Evolutionary conservation across 2,113 vertebrate genomes (phyloP), one percentile per base, ranked within the genome.

Genomic region (Verasper variegatus): DNA sequence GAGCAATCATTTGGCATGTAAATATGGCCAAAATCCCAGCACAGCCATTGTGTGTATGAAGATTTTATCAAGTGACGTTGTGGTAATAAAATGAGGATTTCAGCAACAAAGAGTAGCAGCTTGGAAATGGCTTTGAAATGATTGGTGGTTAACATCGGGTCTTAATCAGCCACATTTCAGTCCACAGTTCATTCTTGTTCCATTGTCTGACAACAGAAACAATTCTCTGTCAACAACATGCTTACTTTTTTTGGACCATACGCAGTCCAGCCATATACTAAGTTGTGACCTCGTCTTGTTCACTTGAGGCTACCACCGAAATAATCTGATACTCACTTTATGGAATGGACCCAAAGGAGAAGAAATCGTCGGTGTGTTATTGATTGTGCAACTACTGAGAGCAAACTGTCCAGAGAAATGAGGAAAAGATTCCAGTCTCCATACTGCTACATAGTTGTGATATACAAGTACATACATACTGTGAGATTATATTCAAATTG

Each of bases 291-390:
- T 27, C 23, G 26, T 59, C 37, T 68, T 64, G 81, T 81, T 69
- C 35, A 76, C 65, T 76, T 40, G 78, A 79, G 68, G 71, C 82
- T 77, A 74, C 31, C 71, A 60, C 68, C 71, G 78, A 85, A 84
- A 76, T 82, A 73, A 87, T 84, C 68, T 45, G 63, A 80, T 66
- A 73, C 40, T 56, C 55, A 69, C 81, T 83, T 82, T 76, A 81
- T 83, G 54, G 60, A 84, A 63, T 71, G 26, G 60, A 76, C 77
- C 76, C 77, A 71, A 77, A 83, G 55, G 78, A 86, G 60, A 54
- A 26, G 65, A 74, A 84, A 82, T 87, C 76, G 65, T 58, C 64
- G 74, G 56, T 65, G 51, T 74, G 70, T 77, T 84, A 89, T 86
- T 83, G 79, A 90, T 90, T 81, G 9, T 68, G 56, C 67, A 81